These are phyloP conservation scores for Catocala sponsa DNA, from an alignment of 2,888 invertebrate genomes.

Conservation along the genomic window DNA sequence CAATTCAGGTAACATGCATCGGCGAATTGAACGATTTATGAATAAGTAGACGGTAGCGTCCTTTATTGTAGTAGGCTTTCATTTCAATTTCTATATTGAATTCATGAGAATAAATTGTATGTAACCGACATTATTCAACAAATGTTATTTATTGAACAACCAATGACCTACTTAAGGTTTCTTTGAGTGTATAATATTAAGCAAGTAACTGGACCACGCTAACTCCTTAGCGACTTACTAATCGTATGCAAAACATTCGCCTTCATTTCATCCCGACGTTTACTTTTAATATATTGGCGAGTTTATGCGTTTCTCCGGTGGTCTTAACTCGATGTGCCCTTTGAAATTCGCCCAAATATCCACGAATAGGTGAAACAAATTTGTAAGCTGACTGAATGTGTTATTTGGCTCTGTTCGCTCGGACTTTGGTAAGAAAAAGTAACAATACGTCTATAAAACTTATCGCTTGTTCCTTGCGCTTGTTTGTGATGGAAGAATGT, in stretches of 20 bases:
- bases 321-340: slow-evolving; percentile 62
- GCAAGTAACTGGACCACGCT: slow-evolving; percentile 20
- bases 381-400: slow-evolving; percentile 63
- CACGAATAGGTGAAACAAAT: slow-evolving; percentile 78
- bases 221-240: slow-evolving; percentile 42
- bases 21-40: slow-evolving; percentile 10
- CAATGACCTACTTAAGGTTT: slow-evolving; percentile 30
- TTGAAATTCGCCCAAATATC: slow-evolving; percentile 60
- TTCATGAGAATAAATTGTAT: slow-evolving; percentile 20
- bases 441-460: slow-evolving; percentile 84
- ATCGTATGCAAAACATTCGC: slow-evolving; percentile 50
- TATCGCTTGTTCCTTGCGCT: slow-evolving; percentile 66
- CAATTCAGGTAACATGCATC: too few relatives aligned
- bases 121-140: slow-evolving; percentile 34
- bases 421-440: slow-evolving; percentile 54
- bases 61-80: slow-evolving; percentile 18
- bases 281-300: slow-evolving; percentile 57
- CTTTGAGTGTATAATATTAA: slow-evolving; percentile 19
- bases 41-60: slow-evolving; percentile 18
- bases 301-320: slow-evolving; percentile 65
- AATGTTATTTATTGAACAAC: slow-evolving; percentile 39
- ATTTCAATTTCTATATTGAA: slow-evolving; percentile 26
- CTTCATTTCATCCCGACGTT: slow-evolving; percentile 48
- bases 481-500: slow-evolving; percentile 59
- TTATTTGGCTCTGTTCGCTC: slow-evolving; percentile 61